Base-by-base conservation (phyloP, 2,888 invertebrate species). In the Carterocephalus palaemon region DNA sequence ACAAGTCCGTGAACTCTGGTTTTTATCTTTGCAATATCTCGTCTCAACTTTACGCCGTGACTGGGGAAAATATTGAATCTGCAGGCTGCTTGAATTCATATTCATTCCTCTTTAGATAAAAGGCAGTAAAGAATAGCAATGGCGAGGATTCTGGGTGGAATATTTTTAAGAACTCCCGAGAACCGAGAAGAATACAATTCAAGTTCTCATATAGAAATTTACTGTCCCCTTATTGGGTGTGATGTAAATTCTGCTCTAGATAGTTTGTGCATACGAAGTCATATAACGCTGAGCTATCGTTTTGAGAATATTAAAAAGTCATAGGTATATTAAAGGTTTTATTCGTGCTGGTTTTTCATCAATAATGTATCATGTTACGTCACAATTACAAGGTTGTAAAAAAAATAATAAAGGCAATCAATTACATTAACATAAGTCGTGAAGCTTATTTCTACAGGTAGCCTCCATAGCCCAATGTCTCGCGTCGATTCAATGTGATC, bases 1-100 rank as follows among this genome's bases (percentile, higher is more conserved):
- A 67, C 68, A 67, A 62, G 67, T 64, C 64, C 66, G 68, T 71
- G 64, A 69, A 66, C 70, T 70, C 63, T 59, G 60, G 60, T 67
- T 71, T 74, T 72, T 73, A 70, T 70, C 67, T 63, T 62, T 57
- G 58, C 60, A 50, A 56, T 59, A 62, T 63, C 58, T 56, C 56
- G 59, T 47, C 50, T 53, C 41, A 54, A 64, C 53, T 59, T 60
- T 56, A 56, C 53, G 55, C 54, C 47, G 51, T 50, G 52, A 51
- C 51, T 56, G 51, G 50, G 49, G 58, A 53, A 59, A 55, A 59
- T 56, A 59, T 59, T 58, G 58, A 59, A 59, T 58, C 52, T 52
- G 51, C 47, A 38, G 48, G 43, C 43, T 45, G 43, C 43, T 29
- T 47, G 47, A 49, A 53, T 51, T 53, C 52, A 41, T 52, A 50